Conservation (phyloP, 1,140 invertebrate species). For the Drosophila navojoa region DNA sequence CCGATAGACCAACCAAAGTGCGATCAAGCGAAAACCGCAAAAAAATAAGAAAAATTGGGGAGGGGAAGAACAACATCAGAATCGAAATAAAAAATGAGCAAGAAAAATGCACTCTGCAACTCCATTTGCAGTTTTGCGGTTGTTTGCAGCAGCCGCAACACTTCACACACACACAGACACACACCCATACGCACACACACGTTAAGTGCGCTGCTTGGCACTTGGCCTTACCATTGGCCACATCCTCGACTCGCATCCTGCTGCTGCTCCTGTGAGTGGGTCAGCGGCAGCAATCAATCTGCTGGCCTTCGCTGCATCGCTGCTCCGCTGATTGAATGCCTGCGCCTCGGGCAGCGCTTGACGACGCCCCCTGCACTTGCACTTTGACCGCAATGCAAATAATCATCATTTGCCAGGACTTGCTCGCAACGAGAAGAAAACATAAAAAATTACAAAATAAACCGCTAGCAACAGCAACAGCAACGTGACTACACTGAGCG, state of each 20-base stretch:
- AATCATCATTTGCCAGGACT: slow-evolving; percentile 46
- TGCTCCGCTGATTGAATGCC: slow-evolving; percentile 26
- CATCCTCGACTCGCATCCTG: slow-evolving; percentile 14
- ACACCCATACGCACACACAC: neutral
- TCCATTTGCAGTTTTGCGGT: slow-evolving; percentile 48
- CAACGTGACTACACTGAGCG: slow-evolving; percentile 41
- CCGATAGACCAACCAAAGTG: slow-evolving; percentile 69
- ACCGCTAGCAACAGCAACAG: slow-evolving; percentile 24
- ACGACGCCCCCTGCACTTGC: slow-evolving; percentile 39
- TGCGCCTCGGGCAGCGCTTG: slow-evolving; percentile 36
- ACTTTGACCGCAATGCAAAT: slow-evolving; percentile 66
- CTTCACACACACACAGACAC: slow-evolving; percentile 1
- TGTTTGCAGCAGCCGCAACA: slow-evolving; percentile 32
- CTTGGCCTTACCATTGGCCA: neutral
- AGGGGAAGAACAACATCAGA: slow-evolving; percentile 2
- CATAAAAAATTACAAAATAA: slow-evolving; percentile 7
- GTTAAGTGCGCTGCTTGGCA: neutral
- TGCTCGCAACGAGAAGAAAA: neutral
- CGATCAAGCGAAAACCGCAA: slow-evolving; percentile 70
- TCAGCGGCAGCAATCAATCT: slow-evolving; percentile 42
- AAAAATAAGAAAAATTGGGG: slow-evolving; percentile 15
- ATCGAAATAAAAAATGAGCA: slow-evolving; percentile 11
- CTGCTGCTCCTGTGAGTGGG: slow-evolving; percentile 23
- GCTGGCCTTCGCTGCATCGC: neutral
- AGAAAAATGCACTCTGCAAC: slow-evolving; percentile 42